Evolutionary conservation across 92 coral and sea anemone genomes (phyloP).

Genomic region (Pocillopora meandrina): DNA sequence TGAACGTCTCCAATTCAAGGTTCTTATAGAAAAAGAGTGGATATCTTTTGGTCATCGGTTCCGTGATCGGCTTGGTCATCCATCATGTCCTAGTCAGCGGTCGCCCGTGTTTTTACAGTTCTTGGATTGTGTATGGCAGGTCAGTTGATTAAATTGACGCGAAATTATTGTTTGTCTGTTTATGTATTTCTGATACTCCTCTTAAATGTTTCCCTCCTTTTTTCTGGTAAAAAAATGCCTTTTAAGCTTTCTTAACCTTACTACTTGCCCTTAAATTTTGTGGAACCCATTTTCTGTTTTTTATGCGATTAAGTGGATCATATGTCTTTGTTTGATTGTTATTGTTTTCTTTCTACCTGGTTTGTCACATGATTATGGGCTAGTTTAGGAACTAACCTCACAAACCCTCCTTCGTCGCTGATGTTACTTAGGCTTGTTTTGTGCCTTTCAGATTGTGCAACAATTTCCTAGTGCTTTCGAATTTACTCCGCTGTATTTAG

Average conservation of each 20-base stretch:
- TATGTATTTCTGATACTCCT: neutral
- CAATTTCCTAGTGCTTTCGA: constrained; percentile 95
- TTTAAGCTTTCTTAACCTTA: too few relatives aligned
- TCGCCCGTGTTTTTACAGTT: constrained; percentile 95
- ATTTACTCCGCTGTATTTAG: constrained; percentile 74
- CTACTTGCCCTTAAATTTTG: too few relatives aligned
- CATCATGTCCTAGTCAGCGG: constrained; percentile 92
- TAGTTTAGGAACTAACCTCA: too few relatives aligned
- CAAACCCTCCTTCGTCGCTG: neutral
- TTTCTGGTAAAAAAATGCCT: neutral
- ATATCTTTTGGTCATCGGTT: constrained; percentile 97
- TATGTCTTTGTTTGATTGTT: neutral
- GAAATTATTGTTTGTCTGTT: neutral
- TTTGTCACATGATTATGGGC: too few relatives aligned
- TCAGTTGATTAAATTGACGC: neutral
- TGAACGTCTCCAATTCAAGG: constrained; percentile 40
- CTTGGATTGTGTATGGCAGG: constrained; percentile 98
- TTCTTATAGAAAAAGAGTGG: constrained; percentile 97
- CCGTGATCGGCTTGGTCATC: constrained; percentile 94
- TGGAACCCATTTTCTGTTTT: neutral
- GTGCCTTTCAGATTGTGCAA: constrained; percentile 57
- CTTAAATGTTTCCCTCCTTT: neutral
- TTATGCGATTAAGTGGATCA: neutral
- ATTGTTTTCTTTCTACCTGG: neutral
- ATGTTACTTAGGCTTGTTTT: neutral